Percentiles rank a stretch among this genome's conserved stretches.
Evolutionary conservation across 2,797 vertebrate species (phyloP).

Genomic region (Rhynchonycteris naso): DNA sequence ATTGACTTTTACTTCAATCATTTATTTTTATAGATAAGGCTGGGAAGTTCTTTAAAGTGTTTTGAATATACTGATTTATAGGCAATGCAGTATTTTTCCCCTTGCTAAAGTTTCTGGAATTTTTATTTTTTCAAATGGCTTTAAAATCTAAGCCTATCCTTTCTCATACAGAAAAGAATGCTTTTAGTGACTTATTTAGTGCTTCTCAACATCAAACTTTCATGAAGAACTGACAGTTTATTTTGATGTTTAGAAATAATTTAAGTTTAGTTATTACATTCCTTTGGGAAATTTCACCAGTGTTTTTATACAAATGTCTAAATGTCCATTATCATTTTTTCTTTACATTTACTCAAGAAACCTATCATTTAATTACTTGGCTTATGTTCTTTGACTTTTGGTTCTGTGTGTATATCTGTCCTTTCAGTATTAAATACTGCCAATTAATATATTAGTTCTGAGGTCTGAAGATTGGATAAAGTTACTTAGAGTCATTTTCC

Average conservation of each 20-base stretch:
- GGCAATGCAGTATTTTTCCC: neutral
- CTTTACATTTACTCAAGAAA: neutral
- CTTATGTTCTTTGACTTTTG: neutral
- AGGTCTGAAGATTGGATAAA: neutral
- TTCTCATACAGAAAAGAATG: neutral
- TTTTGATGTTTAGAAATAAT: slow-evolving; percentile 48
- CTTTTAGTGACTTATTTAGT: neutral
- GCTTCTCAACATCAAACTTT: neutral
- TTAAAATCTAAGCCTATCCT: neutral
- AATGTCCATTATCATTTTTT: neutral
- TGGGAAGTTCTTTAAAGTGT: slow-evolving; percentile 16
- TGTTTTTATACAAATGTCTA: neutral
- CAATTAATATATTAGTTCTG: neutral
- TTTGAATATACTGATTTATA: slow-evolving; percentile 14
- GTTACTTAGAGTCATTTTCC: slow-evolving; percentile 14
- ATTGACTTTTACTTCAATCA: neutral
- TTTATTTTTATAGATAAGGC: neutral
- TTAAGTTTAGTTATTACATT: slow-evolving; percentile 24
- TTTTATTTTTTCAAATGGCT: neutral
- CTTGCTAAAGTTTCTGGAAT: slow-evolving; percentile 37
- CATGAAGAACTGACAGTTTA: neutral
- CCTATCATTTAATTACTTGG: neutral
- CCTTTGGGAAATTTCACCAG: neutral
- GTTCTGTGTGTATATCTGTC: neutral
- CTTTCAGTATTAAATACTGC: neutral